Evolutionary conservation across 2,888 invertebrate species (phyloP).

Genomic region (Melitaea athalia): DNA sequence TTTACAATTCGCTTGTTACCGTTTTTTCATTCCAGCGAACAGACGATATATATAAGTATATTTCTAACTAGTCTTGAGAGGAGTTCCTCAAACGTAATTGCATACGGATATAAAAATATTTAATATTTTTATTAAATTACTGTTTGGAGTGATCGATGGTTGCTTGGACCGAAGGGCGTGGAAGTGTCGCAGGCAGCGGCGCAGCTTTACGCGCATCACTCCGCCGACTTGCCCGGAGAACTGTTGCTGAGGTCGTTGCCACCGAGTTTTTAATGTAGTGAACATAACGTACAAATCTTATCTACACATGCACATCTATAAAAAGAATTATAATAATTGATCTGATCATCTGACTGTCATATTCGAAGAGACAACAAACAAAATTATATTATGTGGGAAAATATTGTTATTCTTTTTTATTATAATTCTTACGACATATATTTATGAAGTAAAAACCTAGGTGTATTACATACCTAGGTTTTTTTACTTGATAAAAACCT

Average conservation of each 20-base stretch:
- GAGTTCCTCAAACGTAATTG: constrained; percentile 1
- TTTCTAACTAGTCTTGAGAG: neutral
- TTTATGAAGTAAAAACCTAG: no score
- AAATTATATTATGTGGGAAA: no score
- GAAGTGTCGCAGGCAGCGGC: constrained; percentile 21
- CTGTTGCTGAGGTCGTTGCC: constrained; percentile 35
- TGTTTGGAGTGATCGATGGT: constrained; percentile 25
- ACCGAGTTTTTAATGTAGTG: constrained; percentile 19
- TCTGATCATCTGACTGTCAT: no score
- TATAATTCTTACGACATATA: no score
- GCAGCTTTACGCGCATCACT: constrained; percentile 36
- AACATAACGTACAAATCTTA: constrained; percentile 17
- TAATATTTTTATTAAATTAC: neutral
- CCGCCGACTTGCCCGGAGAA: constrained; percentile 14
- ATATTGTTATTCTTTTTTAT: no score
- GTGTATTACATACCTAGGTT: no score
- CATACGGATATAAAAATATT: neutral
- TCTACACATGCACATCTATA: neutral
- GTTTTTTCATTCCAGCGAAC: constrained; percentile 1
- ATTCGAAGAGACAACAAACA: no score
- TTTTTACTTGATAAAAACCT: no score
- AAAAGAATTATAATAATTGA: no score
- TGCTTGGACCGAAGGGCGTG: constrained; percentile 28
- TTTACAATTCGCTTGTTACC: constrained; percentile 17
- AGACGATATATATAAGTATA: neutral